phyloP scores from a whole-genome alignment of 2,888 invertebrate genomes.

The Fragum whitleyi region DNA sequence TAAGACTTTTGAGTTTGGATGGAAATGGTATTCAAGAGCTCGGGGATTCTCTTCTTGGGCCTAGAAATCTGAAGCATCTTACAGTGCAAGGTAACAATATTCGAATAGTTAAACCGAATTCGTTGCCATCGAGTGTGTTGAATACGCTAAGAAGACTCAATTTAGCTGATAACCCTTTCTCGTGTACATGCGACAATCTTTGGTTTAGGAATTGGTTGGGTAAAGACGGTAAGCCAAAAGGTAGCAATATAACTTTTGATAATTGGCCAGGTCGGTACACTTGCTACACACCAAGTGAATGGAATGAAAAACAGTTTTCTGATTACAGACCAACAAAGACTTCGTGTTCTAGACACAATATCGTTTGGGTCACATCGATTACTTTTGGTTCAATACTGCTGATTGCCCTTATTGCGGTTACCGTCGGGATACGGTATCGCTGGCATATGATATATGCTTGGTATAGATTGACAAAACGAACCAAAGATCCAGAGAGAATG shows the following conservation, averaged over 20 bases:
- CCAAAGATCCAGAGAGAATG: not conserved
- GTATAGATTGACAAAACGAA: not conserved
- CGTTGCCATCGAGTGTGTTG: not conserved
- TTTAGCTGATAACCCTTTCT: not conserved
- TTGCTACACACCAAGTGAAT: not conserved
- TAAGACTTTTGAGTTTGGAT: not conserved
- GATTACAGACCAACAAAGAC: not conserved
- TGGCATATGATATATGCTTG: not conserved
- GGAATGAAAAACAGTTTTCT: not conserved
- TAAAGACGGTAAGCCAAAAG: not conserved
- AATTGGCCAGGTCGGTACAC: not conserved
- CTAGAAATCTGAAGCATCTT: not conserved
- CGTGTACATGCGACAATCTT: not conserved
- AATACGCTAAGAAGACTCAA: not conserved
- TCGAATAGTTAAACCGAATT: not conserved
- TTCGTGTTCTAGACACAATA: not conserved
- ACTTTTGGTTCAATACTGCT: not conserved
- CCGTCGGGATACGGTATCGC: not conserved
- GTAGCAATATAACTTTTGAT: not conserved
- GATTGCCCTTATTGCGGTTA: not conserved
- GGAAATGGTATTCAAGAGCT: not conserved
- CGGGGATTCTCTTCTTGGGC: not conserved
- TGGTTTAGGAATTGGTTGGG: constrained; percentile 2
- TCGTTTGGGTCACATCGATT: not conserved
- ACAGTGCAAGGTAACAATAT: not conserved